These are phyloP conservation scores for Fulmarus glacialis DNA, from an alignment of 2,113 vertebrate genomes.

Conservation along the genomic window DNA sequence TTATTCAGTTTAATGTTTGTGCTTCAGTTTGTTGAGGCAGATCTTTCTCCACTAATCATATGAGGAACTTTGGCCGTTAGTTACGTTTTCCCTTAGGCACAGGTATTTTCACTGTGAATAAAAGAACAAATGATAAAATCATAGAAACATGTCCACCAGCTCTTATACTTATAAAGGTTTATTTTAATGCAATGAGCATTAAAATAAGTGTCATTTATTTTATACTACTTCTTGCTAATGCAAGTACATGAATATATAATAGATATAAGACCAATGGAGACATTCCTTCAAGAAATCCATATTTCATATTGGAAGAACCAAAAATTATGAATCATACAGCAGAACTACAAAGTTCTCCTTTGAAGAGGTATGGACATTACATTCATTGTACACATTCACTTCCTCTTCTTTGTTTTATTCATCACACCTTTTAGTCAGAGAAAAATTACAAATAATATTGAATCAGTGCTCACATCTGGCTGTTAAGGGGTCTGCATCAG, in stretches of 20 bases:
- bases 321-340: not conserved
- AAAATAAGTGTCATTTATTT: not conserved
- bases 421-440: not conserved
- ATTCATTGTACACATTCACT: not conserved
- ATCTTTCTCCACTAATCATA: not conserved
- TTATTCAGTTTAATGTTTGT: not conserved
- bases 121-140: not conserved
- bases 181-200: not conserved
- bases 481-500: not conserved
- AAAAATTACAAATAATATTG: not conserved
- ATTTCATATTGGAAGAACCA: not conserved
- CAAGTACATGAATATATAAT: not conserved
- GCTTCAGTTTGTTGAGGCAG: not conserved
- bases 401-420: not conserved
- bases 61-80: not conserved
- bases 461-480: constrained; percentile 31
- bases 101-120: not conserved
- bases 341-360: not conserved
- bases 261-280: not conserved
- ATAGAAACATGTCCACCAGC: not conserved
- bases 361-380: not conserved
- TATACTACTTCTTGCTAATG: not conserved
- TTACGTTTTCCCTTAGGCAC: not conserved
- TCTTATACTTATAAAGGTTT: not conserved
- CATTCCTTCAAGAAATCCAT: not conserved